These are phyloP conservation scores for Dorcus hopei DNA, from an alignment of 2,888 invertebrate genomes.

Conservation along the genomic window DNA sequence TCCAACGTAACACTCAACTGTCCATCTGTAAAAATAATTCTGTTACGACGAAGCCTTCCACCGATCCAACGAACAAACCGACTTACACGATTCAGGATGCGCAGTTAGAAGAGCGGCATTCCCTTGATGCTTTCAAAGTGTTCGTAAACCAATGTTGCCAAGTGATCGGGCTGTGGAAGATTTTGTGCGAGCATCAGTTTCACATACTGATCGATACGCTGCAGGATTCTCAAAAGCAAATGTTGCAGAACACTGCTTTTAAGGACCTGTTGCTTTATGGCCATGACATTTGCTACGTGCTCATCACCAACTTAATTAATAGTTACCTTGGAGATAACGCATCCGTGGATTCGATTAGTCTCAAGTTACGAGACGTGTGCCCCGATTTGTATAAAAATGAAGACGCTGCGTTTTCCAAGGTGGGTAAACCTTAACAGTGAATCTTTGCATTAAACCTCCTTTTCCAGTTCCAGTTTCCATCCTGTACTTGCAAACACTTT, in stretches of 20 bases:
- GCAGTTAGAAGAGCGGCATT: conserved; percentile 68
- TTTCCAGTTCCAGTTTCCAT: not conserved
- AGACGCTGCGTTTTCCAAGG: conserved; percentile 95
- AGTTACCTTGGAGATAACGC: conserved; percentile 94
- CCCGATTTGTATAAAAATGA: conserved; percentile 91
- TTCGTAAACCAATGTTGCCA: conserved; percentile 72
- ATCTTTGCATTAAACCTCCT: not conserved
- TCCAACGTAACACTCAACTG: conserved; percentile 64
- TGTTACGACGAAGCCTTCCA: conserved; percentile 25
- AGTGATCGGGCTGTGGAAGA: conserved; percentile 89
- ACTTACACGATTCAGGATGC: conserved; percentile 47
- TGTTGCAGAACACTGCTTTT: conserved; percentile 62
- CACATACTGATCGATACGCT: conserved; percentile 72
- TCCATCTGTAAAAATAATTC: conserved; percentile 29
- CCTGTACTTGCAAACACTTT: not conserved
- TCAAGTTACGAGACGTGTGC: conserved; percentile 82
- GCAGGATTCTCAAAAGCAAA: conserved; percentile 63
- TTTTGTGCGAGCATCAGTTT: conserved; percentile 89
- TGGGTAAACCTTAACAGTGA: conserved; percentile 40
- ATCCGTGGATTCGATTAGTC: conserved; percentile 87
- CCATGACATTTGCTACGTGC: conserved; percentile 68
- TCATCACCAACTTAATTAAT: conserved; percentile 83
- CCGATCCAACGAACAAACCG: conserved; percentile 5
- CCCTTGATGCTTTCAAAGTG: conserved; percentile 70
- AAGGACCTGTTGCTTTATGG: conserved; percentile 77